Conservation (phyloP, 1,140 invertebrate species). For the Heliconius hermathena region DNA sequence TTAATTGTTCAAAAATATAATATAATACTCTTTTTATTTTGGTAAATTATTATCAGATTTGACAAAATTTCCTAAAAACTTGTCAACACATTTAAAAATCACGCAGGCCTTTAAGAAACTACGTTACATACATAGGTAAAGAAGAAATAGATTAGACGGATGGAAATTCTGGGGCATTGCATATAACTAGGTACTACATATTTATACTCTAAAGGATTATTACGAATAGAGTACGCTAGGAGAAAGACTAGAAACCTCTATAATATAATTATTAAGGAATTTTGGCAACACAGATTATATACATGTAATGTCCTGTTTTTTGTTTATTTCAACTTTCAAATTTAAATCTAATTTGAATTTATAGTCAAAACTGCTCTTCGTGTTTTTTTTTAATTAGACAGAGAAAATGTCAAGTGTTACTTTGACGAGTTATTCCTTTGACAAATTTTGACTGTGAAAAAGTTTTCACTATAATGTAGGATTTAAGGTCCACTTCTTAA, state of each 20-base stretch:
- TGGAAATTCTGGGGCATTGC: constrained; percentile 82
- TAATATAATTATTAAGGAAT: constrained; percentile 8
- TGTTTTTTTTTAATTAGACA: neutral
- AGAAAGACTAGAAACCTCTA: constrained; percentile 32
- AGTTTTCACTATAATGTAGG: neutral
- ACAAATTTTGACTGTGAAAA: neutral
- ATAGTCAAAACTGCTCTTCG: neutral
- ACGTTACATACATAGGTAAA: constrained; percentile 77
- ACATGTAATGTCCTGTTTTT: constrained; percentile 36
- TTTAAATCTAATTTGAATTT: constrained; percentile 1
- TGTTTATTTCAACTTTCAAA: neutral
- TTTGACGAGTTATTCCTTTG: neutral
- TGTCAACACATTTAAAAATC: neutral
- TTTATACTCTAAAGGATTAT: constrained; percentile 62
- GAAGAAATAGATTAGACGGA: constrained; percentile 79
- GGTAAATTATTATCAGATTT: too few species aligned
- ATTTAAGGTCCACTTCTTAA: neutral
- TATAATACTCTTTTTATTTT: too few species aligned
- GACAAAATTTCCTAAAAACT: neutral
- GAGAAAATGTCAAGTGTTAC: neutral
- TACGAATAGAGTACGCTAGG: constrained; percentile 53
- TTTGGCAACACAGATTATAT: constrained; percentile 67
- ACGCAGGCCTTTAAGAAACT: constrained; percentile 52
- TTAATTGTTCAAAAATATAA: too few species aligned
- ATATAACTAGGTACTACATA: constrained; percentile 69